Base-by-base conservation (phyloP, 2,888 invertebrate genomes). In the Carcina quercana region DNA sequence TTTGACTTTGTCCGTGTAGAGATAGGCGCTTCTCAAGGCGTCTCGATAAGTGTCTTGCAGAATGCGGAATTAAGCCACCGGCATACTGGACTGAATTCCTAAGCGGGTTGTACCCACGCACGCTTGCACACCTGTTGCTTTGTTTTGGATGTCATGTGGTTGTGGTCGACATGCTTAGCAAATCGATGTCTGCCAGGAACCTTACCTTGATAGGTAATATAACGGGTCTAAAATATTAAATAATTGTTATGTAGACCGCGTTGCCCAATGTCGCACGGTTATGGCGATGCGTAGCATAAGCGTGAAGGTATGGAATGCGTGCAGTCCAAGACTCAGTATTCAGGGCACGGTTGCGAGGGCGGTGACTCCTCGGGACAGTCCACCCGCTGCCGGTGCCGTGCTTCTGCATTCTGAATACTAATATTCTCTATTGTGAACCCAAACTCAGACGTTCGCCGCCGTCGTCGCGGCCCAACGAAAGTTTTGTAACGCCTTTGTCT, bases 291-390 rank as follows among this genome's bases (percentile, higher is more conserved):
- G 62, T 63, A 53, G 60, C 60, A 56, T 46, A 52, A 59, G 56
- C 56, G 58, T 63, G 62, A 54, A 61, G 45, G 62, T 50, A 53
- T 47, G 65, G 71, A 68, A 75, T 74, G 65, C 57, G 55, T 63
- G 50, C 41, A 54, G 57, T 58, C 55, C 57, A 53, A 48, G 55
- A 53, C 63, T 58, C 53, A 38, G 69, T 73, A 83, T 83, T 76
- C 80, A 54, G 50, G 48, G 59, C 80, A 79, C 80, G 78, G 53
- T 43, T 43, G 44, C 41, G 66, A 70, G 79, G 75, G 50, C 80
- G 74, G 66, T 78, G 82, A 82, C 82, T 78, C 71, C 71, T 71
- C 69, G 58, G 65, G 58, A 60, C 68, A 60, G 69, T 72, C 64
- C 71, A 69, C 59, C 61, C 62, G 59, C 65, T 64, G 62, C 68